Conservation (phyloP, 2,113 vertebrate species). For the Gymnarchus niloticus region DNA sequence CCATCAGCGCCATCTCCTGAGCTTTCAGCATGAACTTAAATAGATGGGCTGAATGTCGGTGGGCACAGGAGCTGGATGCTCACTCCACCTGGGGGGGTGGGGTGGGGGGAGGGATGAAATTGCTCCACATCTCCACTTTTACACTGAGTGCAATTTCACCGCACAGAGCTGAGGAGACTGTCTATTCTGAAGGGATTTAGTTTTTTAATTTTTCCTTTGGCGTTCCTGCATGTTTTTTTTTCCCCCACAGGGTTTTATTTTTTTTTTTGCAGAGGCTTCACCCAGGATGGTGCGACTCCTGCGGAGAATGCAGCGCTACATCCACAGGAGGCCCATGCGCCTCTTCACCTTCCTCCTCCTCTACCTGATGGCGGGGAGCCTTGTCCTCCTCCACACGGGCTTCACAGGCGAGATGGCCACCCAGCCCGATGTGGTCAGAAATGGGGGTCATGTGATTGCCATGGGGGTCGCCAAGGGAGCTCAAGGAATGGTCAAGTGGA, state of each 20-base stretch:
- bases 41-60: background rate
- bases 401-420: constrained; percentile 65
- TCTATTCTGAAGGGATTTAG: background rate
- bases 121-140: background rate
- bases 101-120: background rate
- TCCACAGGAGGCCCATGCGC: constrained; percentile 80
- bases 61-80: constrained; percentile 23
- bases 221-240: background rate
- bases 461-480: constrained; percentile 71
- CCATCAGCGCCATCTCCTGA: constrained; percentile 30
- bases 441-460: constrained; percentile 60
- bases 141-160: background rate
- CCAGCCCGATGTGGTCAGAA: constrained; percentile 29
- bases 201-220: background rate
- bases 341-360: constrained; percentile 88
- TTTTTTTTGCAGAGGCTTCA: constrained; percentile 48
- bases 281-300: constrained; percentile 81
- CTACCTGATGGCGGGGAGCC: constrained; percentile 84
- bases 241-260: background rate
- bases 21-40: constrained; percentile 40
- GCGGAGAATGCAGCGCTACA: constrained; percentile 86
- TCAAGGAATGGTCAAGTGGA: constrained; percentile 61
- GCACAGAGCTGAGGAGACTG: background rate
- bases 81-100: background rate
- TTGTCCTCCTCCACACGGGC: constrained; percentile 83